Conservation (phyloP, 2,797 vertebrate genomes). For the Melanotaenia trifasciata region DNA sequence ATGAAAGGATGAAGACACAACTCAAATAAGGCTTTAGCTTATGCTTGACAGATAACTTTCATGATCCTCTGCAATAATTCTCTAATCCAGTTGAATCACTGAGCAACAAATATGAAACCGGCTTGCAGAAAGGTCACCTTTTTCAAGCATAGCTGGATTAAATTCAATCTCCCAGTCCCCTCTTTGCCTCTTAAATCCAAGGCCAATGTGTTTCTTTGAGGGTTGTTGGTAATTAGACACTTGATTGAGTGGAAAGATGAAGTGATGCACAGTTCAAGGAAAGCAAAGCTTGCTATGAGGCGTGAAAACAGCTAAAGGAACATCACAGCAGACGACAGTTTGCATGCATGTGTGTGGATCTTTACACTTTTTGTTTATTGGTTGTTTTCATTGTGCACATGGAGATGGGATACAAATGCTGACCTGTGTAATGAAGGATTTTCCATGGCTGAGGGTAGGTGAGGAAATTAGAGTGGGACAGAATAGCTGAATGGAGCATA, state of each 20-base stretch:
- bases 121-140: slow-evolving; percentile 76
- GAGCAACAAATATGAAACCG: slow-evolving; percentile 67
- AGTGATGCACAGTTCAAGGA: slow-evolving; percentile 48
- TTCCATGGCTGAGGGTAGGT: slow-evolving; percentile 52
- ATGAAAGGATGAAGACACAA: slow-evolving; percentile 42
- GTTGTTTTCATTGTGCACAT: slow-evolving; percentile 2
- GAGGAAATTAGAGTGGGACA: slow-evolving; percentile 56
- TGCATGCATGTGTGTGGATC: neutral
- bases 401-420: slow-evolving; percentile 13
- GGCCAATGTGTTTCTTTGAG: slow-evolving; percentile 60
- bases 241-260: slow-evolving; percentile 53
- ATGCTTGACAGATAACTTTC: slow-evolving; percentile 54
- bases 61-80: slow-evolving; percentile 65
- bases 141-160: slow-evolving; percentile 67
- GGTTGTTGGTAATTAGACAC: slow-evolving; percentile 76
- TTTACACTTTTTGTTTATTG: slow-evolving; percentile 6
- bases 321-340: slow-evolving; percentile 34
- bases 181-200: slow-evolving; percentile 74
- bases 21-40: slow-evolving; percentile 50
- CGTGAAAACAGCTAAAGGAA: slow-evolving; percentile 20
- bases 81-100: slow-evolving; percentile 76
- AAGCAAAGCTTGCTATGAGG: slow-evolving; percentile 18
- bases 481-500: slow-evolving; percentile 61
- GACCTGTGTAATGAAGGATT: slow-evolving; percentile 38
- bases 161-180: slow-evolving; percentile 71